Percentiles rank a stretch among this genome's conserved stretches.
Evolutionary conservation across 2,113 vertebrate genomes (phyloP).

Genomic region (Hippocampus barbouri): DNA sequence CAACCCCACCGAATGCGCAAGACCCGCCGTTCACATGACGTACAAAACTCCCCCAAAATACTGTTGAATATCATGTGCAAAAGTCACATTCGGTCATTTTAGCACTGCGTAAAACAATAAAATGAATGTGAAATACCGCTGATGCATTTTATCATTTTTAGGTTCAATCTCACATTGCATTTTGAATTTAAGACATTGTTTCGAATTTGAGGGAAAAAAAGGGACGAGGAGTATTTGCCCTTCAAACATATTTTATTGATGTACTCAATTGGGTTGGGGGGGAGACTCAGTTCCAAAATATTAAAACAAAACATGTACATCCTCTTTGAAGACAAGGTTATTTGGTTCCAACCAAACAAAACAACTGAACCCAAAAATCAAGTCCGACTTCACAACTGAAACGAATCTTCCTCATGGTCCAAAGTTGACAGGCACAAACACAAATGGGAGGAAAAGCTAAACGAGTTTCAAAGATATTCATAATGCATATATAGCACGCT

Average conservation of each 20-base stretch:
- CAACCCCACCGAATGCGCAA: too few relatives aligned
- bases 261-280: constrained; percentile 94
- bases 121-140: too few relatives aligned
- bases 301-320: constrained; percentile 99
- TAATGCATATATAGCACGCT: constrained; percentile 91
- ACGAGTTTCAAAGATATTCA: constrained; percentile 82
- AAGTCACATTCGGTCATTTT: too few relatives aligned
- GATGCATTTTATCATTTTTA: too few relatives aligned
- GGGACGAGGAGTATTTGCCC: constrained; percentile 70
- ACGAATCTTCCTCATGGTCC: constrained; percentile 91
- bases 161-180: too few relatives aligned
- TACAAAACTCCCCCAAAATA: too few relatives aligned
- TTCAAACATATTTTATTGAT: constrained; percentile 99
- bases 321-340: constrained; percentile 97
- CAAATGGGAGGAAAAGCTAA: constrained; percentile 65
- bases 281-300: constrained; percentile 83
- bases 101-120: too few relatives aligned
- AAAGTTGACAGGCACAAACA: constrained; percentile 76
- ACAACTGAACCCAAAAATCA: constrained; percentile 83
- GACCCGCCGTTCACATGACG: too few relatives aligned
- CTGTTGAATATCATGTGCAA: too few relatives aligned
- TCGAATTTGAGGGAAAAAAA: neutral
- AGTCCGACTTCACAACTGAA: constrained; percentile 96
- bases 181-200: too few relatives aligned
- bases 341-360: constrained; percentile 78